These are phyloP conservation scores for Meandrina meandrites DNA, from an alignment of 92 coral and sea anemone genomes.

Conservation along the genomic window DNA sequence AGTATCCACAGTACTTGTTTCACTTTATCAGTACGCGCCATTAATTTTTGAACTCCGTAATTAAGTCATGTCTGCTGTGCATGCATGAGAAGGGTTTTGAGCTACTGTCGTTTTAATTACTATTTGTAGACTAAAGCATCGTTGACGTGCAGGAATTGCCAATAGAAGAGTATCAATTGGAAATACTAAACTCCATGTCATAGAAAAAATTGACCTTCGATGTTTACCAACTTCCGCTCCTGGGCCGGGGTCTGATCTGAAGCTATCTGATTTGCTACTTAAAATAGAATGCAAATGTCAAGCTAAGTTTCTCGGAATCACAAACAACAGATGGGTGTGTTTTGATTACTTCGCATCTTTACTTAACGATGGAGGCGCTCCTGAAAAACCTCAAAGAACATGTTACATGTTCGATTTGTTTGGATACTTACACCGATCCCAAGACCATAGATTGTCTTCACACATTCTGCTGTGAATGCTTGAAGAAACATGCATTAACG, in stretches of 20 bases:
- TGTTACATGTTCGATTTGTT: conserved; percentile 37
- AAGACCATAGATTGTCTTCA: conserved; percentile 40
- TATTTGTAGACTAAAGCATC: no score
- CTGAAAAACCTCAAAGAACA: conserved; percentile 19
- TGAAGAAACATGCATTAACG: conserved; percentile 15
- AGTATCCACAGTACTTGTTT: no score
- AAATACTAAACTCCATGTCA: background rate
- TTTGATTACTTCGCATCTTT: background rate
- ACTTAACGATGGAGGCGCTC: conserved; percentile 4
- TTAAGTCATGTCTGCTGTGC: no score
- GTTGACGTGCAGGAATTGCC: no score
- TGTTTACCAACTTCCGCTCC: no score
- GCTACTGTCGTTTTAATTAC: no score
- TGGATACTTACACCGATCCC: conserved; percentile 36
- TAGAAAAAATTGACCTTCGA: background rate
- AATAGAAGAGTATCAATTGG: background rate
- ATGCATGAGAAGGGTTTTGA: no score
- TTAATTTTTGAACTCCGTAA: no score
- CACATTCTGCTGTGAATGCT: conserved; percentile 40
- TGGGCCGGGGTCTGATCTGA: no score
- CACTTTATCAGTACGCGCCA: no score
- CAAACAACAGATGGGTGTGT: background rate
- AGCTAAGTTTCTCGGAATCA: background rate
- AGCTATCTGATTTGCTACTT: background rate
- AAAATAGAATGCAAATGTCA: no score